Percentiles rank a stretch among this genome's conserved stretches.
phyloP scores from a whole-genome alignment of 2,888 invertebrate genomes.

The Apamea monoglypha region DNA sequence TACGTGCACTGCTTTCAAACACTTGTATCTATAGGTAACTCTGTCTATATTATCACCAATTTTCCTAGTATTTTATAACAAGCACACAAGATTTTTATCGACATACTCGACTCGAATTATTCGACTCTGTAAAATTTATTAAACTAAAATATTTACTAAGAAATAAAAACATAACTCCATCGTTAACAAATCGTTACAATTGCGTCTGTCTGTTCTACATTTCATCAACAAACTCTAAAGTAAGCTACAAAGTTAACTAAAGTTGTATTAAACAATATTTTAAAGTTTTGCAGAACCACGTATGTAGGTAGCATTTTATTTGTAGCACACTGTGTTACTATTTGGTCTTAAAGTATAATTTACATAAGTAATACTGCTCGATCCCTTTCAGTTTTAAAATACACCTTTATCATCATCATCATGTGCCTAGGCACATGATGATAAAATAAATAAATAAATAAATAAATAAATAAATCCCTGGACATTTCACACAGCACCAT shows the following conservation, averaged over 20 bases:
- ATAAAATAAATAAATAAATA: no score
- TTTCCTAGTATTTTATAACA: slow-evolving; percentile 44
- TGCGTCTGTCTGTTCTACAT: not conserved
- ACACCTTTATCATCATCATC: no score
- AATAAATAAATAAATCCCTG: no score
- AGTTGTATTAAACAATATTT: slow-evolving; percentile 12
- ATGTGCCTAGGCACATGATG: no score
- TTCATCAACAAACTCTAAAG: not conserved
- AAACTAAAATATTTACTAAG: slow-evolving; percentile 1
- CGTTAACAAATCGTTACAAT: not conserved
- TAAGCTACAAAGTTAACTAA: not conserved
- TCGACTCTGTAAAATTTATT: not conserved
- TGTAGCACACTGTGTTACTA: slow-evolving; percentile 18
- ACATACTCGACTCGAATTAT: no score
- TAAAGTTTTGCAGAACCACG: not conserved
- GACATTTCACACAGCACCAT: no score
- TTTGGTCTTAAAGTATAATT: not conserved
- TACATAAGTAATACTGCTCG: not conserved
- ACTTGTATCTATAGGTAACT: slow-evolving; percentile 38
- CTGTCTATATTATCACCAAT: slow-evolving; percentile 18
- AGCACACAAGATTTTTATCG: slow-evolving; percentile 6
- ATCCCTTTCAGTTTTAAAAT: not conserved
- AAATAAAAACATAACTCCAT: slow-evolving; percentile 13
- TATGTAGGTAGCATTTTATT: slow-evolving; percentile 1
- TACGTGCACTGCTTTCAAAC: slow-evolving; percentile 75